Base-by-base conservation (phyloP, 2,888 invertebrate species). In the Pharmacophagus antenor region DNA sequence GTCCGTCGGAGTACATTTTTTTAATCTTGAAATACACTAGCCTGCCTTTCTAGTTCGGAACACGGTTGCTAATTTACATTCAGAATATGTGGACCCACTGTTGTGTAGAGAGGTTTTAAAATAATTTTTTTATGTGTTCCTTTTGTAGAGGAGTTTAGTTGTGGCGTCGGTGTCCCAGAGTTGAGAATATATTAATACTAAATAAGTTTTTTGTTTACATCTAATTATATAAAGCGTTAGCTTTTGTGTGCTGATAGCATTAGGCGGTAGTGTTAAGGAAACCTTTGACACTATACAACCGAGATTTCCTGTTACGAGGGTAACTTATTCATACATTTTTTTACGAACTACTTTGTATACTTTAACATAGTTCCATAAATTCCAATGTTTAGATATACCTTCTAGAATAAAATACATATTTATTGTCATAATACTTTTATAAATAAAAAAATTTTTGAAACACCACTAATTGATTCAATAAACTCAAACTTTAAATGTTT, bases 121-220 rank as follows among this genome's bases (percentile, higher is more conserved):
- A 48, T n/a, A n/a, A 37, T 56, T 79, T 74, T 78, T 79, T 69
- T 70, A 71, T 72, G 76, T 71, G 65, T 67, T 50, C 64, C 68
- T 70, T 71, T 73, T 76, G 75, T 73, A 67, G 75, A 77, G 70
- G 71, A 71, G 75, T 71, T 68, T 70, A 65, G 70, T 65, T 64
- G 71, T 70, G 68, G 73, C 69, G 70, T 68, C 70, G 76, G 70
- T 76, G 77, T 79, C 77, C 70, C 73, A 77, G 79, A 79, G 84
- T 69, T 66, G 69, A 62, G 86, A 86, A 87, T 88, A 84, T 70
- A 82, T 87, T 77, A 85, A 87, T 82, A 71, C 65, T 85, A 81
- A 85, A 81, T 77, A 76, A 66, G 52, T 63, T 72, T 72, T n/a
- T 79, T 75, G 71, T 72, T 70, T 70, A 66, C 77, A 70, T 74